Conservation (phyloP, 1,140 invertebrate species). For the Agrypnia vestita region DNA sequence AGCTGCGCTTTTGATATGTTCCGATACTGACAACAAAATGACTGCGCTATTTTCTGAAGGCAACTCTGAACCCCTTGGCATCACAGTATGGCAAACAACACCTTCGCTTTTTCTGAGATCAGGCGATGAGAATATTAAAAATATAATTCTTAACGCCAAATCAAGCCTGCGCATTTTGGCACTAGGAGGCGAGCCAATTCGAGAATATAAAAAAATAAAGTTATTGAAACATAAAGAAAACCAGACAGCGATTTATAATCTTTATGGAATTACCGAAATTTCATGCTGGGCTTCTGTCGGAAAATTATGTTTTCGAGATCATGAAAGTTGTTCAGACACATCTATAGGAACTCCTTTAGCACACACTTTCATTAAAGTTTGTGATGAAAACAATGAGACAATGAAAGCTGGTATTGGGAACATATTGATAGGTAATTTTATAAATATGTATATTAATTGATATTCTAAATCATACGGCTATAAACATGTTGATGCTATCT, state of each 20-base stretch:
- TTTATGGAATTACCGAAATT: conserved; percentile 90
- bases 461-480: too few species aligned
- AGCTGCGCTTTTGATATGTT: conserved; percentile 78
- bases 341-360: conserved; percentile 76
- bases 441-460: too few species aligned
- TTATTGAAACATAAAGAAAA: conserved; percentile 71
- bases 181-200: conserved; percentile 78
- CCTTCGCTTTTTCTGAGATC: conserved; percentile 81
- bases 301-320: conserved; percentile 70
- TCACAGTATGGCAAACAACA: conserved; percentile 85
- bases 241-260: conserved; percentile 79
- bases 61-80: conserved; percentile 64
- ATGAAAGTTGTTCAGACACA: conserved; percentile 64
- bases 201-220: conserved; percentile 67
- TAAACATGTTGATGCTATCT: too few species aligned
- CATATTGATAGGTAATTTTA: conserved; percentile 76
- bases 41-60: conserved; percentile 65
- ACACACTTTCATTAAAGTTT: conserved; percentile 77
- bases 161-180: conserved; percentile 74
- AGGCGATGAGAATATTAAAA: conserved; percentile 71
- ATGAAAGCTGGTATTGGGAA: conserved; percentile 70
- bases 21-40: conserved; percentile 63
- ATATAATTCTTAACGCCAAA: conserved; percentile 73
- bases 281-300: conserved; percentile 86
- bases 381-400: conserved; percentile 62